Percentiles rank a stretch among this genome's conserved stretches.
Conservation (phyloP, 2,888 invertebrate species). For the Yponomeuta malinellus region DNA sequence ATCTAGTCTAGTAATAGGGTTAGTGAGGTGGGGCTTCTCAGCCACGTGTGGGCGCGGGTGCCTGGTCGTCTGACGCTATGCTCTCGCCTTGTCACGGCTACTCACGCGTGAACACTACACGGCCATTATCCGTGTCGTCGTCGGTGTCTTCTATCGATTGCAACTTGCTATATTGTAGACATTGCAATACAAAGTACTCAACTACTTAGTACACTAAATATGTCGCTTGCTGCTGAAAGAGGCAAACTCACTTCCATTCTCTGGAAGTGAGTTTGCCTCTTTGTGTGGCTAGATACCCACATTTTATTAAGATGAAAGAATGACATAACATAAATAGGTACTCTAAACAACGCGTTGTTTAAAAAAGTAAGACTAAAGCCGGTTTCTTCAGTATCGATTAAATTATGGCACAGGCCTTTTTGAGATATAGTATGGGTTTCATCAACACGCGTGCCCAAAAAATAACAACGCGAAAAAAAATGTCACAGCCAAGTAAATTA, state of each 20-base stretch:
- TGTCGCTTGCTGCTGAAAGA: neutral
- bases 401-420: too few relatives aligned
- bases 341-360: too few relatives aligned
- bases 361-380: too few relatives aligned
- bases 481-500: neutral
- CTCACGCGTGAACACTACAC: constrained; percentile 39
- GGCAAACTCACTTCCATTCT: too few relatives aligned
- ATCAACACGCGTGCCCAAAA: neutral
- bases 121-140: constrained; percentile 23
- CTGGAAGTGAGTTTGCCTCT: too few relatives aligned
- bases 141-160: neutral
- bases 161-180: neutral
- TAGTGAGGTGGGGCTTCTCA: constrained; percentile 57
- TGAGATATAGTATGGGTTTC: too few relatives aligned
- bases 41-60: constrained; percentile 40
- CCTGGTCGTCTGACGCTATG: constrained; percentile 34
- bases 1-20: constrained; percentile 55
- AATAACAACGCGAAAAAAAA: neutral
- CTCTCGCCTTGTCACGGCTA: constrained; percentile 31
- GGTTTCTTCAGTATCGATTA: too few relatives aligned
- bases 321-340: too few relatives aligned
- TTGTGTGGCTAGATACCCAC: too few relatives aligned
- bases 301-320: too few relatives aligned
- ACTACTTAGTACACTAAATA: neutral
- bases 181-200: neutral